Base-by-base conservation (phyloP, 2,888 invertebrate species). In the Palloptera scutellata region DNA sequence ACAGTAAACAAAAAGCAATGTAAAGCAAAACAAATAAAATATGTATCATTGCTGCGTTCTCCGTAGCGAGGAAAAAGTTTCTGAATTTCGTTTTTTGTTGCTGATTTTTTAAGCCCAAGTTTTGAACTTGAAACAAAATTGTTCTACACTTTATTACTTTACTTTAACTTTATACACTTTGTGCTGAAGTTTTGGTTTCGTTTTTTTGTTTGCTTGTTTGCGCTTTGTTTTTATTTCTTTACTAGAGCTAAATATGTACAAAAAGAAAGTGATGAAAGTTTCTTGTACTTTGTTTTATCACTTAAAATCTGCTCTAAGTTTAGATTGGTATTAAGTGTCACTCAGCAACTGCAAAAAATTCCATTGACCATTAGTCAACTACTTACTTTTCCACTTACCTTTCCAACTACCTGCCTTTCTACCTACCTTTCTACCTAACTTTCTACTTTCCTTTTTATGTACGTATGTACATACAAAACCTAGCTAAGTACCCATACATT, bases 81-180 rank as follows among this genome's bases (percentile, higher is more conserved):
- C 48, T 61, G 19, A 48, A 10, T 17, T 20, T 11, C 4, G 51
- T 51, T 61, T 40, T 30, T 51, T 61, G 11, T 61, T 61, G 61
- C 11, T 52, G 0, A 43, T 17, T 53, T 42, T 12, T 55, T 45
- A 15, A 17, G 54, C 17, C n/a, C 30, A 63, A 63, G 63, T 63
- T 63, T 63, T 63, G 55, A 63, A 63, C 63, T 63, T 63, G 63
- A 63, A 63, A 63, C 45, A 43, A 12, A 15, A 55, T 43, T 55
- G 54, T 63, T 55, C 42, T 62, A 43, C 55, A 51, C 64, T 57
- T 64, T 64, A 57, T 64, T 64, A 57, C 48, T 41, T 40, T 55
- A 54, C 54, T 63, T 63, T 55, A 19, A n/a, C n/a, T n/a, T n/a
- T n/a, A n/a, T n/a, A 30, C 6, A 30, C 30, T 30, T 30, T 30